Evolutionary conservation across 2,888 invertebrate genomes (phyloP).

Genomic region (Neria commutata): DNA sequence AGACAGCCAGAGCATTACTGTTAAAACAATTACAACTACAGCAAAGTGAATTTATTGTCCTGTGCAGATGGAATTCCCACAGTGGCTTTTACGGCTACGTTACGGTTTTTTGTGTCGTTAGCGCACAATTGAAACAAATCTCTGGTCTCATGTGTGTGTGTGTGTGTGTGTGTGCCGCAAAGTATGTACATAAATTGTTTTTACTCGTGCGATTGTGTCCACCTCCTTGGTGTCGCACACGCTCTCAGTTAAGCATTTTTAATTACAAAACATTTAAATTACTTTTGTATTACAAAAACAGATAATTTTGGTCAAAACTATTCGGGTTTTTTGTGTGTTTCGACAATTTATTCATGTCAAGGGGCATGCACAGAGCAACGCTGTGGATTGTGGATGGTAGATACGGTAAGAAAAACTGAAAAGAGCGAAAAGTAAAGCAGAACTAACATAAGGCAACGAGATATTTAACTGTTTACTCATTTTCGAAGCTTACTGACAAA

Average conservation of each 20-base stretch:
- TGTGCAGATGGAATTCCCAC: not conserved
- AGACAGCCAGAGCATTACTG: not conserved
- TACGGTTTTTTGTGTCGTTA: not conserved
- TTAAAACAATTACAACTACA: not conserved
- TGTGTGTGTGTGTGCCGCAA: constrained; percentile 1
- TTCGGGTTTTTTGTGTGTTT: no score
- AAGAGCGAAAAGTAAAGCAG: no score
- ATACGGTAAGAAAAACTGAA: no score
- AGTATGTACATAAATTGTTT: no score
- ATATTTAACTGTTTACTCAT: no score
- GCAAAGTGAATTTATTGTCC: not conserved
- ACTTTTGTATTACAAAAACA: no score
- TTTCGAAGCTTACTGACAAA: no score
- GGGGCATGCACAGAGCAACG: no score
- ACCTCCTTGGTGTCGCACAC: not conserved
- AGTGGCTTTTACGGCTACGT: not conserved
- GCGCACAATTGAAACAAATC: not conserved
- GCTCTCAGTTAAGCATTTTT: not conserved
- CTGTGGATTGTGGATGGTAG: no score
- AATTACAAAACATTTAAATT: constrained; percentile 3
- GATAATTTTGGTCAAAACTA: not conserved
- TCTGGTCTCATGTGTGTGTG: not conserved
- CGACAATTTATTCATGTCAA: no score
- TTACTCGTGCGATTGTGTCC: no score
- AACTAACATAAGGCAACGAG: no score